Base-by-base conservation (phyloP, 64 coral and sea anemone genomes). In the Porites lutea region DNA sequence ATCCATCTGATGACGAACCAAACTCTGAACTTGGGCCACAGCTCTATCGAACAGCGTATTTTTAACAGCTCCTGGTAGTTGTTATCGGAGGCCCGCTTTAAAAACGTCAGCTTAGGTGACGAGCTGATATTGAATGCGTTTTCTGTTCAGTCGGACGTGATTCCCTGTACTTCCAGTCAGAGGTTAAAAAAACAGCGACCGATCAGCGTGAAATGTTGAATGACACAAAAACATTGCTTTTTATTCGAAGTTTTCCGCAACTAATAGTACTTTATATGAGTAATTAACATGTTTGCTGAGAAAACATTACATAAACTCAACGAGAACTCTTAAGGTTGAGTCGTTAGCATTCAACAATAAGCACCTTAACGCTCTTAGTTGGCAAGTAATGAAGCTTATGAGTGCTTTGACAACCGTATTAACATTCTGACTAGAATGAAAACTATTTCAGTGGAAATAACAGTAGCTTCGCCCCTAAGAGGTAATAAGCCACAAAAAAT, bases 151-250 rank as follows among this genome's bases (percentile, higher is more conserved):
- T 27, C 6, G 21, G 22, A 14, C 51, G 48, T 52, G 18, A 18
- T 65, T n/a, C 19, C 10, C 5, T 19, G 81, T 37, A 37, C 27
- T 37, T 37, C 27, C 27, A 37, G 61, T 68, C 45, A 52, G 2
- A 5, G 5, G 73, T 16, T 52, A 52, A 51, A 54, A 84, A 64
- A n/a, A 61, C 5, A 15, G 18, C 16, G 4, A 46, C 10, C 47
- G 7, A 69, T 68, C 46, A 46, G 6, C 63, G 27, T 37, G 1
- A 67, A 68, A 52, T 47, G 52, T 15, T 84, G 21, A 84, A 67
- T 84, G 79, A 64, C 63, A 82, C 10, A 68, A 67, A 50, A 84
- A 84, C 81, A 84, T 50, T 48, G 43, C 10, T 65, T 46, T 48
- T 37, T 48, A 27, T 11, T 64, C 3, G 15, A 82, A 59, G 65